A percentile compares a stretch with the other conserved stretches of the same genome.
Evolutionary conservation across 2,113 vertebrate species (phyloP).

Genomic region (Anthoscopus minutus): DNA sequence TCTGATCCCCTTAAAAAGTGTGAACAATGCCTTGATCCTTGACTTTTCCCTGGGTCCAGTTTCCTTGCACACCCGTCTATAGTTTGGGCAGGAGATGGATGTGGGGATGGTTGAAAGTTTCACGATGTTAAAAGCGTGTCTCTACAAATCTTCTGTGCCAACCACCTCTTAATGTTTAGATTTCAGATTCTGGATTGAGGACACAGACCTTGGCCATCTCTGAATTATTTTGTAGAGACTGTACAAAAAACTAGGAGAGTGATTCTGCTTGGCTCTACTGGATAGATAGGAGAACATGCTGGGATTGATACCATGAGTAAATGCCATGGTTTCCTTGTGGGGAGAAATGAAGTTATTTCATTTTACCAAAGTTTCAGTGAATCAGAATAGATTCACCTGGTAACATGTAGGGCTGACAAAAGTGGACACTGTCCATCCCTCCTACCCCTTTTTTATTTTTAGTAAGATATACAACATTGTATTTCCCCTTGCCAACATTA

Average conservation of each 20-base stretch:
- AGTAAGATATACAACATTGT: background rate
- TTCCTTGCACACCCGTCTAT: background rate
- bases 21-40: background rate
- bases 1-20: background rate
- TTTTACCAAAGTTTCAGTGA: background rate
- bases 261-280: background rate
- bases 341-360: background rate
- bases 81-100: background rate
- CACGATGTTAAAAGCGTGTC: background rate
- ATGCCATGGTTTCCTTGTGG: background rate
- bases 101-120: background rate
- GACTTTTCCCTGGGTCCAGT: background rate
- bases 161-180: background rate
- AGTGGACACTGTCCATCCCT: background rate
- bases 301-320: background rate
- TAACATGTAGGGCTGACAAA: background rate
- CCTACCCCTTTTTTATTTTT: accelerated
- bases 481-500: background rate
- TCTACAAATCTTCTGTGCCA: background rate
- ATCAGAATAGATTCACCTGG: background rate
- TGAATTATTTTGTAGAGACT: background rate
- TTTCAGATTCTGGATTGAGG: background rate
- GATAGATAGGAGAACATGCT: background rate
- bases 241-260: background rate
- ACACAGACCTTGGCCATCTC: background rate